Conservation (phyloP, 2,797 vertebrate species). For the Cossypha dichroa region DNA sequence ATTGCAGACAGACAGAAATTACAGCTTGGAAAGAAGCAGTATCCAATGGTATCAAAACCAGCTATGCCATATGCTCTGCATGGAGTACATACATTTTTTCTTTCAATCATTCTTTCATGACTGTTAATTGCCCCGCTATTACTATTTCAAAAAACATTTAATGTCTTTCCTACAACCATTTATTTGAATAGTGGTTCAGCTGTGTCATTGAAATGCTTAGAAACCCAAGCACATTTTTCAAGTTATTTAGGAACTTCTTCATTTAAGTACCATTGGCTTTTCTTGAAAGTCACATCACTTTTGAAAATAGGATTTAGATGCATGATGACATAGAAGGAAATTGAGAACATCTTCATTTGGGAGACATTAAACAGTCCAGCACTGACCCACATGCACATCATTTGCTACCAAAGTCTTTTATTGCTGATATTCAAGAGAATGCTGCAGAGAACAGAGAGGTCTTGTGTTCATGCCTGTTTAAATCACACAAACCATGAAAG, state of each 20-base stretch:
- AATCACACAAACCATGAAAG: not conserved
- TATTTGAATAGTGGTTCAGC: not conserved
- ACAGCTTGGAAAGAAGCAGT: not conserved
- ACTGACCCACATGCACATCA: not conserved
- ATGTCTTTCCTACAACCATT: not conserved
- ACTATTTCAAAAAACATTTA: not conserved
- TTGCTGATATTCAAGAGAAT: not conserved
- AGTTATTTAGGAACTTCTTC: not conserved
- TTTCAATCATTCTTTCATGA: not conserved
- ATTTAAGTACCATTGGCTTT: not conserved
- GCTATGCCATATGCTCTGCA: not conserved
- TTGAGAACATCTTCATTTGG: not conserved
- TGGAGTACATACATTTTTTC: not conserved
- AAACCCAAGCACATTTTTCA: not conserved
- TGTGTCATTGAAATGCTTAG: not conserved
- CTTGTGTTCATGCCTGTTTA: not conserved
- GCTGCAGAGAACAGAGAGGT: not conserved
- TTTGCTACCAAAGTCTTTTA: not conserved
- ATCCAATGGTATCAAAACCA: not conserved
- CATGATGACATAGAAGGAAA: not conserved
- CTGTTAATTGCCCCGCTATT: not conserved
- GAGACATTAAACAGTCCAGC: not conserved
- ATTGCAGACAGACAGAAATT: not conserved
- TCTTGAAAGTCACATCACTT: not conserved
- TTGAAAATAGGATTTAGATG: not conserved